Evolutionary conservation across 92 coral and sea anemone species (phyloP).

Genomic region (Parazoanthus atlanticus): DNA sequence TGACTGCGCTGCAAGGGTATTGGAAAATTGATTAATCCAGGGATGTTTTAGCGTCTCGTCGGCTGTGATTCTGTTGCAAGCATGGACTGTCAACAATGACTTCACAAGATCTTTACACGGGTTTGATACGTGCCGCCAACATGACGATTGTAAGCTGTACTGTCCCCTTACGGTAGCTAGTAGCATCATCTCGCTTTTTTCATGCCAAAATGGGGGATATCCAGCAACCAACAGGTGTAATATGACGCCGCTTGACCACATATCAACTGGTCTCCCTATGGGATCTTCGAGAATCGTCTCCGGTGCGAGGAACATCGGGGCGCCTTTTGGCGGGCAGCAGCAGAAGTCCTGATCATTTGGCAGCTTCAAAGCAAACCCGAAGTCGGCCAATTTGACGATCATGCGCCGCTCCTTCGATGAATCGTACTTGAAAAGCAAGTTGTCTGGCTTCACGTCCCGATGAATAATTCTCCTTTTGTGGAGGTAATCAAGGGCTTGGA

Average conservation of each 20-base stretch:
- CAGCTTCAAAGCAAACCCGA: constrained; percentile 81
- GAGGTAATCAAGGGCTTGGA: constrained; percentile 80
- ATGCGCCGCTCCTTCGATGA: constrained; percentile 47
- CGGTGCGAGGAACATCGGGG: constrained; percentile 96
- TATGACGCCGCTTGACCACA: constrained; percentile 95
- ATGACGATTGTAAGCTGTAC: constrained; percentile 65
- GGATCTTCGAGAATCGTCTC: constrained; percentile 89
- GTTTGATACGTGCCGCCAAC: constrained; percentile 69
- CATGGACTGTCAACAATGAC: constrained; percentile 66
- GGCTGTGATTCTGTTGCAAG: constrained; percentile 72
- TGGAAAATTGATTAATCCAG: constrained; percentile 61
- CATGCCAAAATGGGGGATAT: constrained; percentile 96
- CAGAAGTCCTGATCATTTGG: constrained; percentile 72
- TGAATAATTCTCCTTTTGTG: constrained; percentile 83
- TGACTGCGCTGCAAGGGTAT: constrained; percentile 4
- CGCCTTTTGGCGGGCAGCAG: constrained; percentile 79
- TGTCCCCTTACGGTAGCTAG: constrained; percentile 84
- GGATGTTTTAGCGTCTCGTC: constrained; percentile 83
- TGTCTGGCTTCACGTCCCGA: constrained; percentile 95
- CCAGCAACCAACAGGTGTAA: constrained; percentile 82
- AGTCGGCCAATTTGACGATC: constrained; percentile 85
- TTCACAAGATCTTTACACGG: constrained; percentile 80
- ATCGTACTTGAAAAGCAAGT: constrained; percentile 71
- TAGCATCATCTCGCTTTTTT: constrained; percentile 74
- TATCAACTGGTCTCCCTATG: constrained; percentile 90